These are phyloP conservation scores for Cremastobaeus sp. DNA, from an alignment of 2,888 invertebrate species.

Conservation along the genomic window DNA sequence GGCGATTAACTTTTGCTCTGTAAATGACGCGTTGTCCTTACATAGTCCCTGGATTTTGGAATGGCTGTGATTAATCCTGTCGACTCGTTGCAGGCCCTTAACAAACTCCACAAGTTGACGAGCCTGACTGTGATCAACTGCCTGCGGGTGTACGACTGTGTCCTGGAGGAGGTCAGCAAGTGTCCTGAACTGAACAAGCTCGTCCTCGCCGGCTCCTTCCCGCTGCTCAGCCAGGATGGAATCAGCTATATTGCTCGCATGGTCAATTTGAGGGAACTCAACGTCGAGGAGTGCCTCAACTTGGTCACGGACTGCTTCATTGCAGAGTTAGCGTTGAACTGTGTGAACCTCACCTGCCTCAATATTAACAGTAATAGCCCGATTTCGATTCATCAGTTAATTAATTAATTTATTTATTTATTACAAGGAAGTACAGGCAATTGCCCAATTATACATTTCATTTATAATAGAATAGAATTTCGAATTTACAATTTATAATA, in stretches of 20 bases:
- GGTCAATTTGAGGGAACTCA: conserved; percentile 20
- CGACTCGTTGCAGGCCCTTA: conserved; percentile 25
- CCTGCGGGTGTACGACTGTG: conserved; percentile 13
- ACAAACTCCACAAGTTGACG: conserved; percentile 19
- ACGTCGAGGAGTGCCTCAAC: conserved; percentile 3
- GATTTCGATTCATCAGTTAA: no score
- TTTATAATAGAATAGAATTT: no score
- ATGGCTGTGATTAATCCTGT: background rate
- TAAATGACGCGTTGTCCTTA: conserved; percentile 50
- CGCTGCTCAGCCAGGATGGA: conserved; percentile 12
- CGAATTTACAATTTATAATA: no score
- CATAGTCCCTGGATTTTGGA: background rate
- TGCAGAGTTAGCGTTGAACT: conserved; percentile 10
- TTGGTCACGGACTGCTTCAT: conserved; percentile 24
- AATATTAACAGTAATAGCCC: conserved; percentile 37
- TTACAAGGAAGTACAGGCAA: no score
- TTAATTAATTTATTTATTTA: no score
- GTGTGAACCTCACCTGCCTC: conserved; percentile 29
- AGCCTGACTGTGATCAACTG: conserved; percentile 15
- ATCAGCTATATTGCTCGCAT: conserved; percentile 25
- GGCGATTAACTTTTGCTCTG: conserved; percentile 64
- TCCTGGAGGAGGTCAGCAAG: conserved; percentile 24
- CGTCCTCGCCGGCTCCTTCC: conserved; percentile 28
- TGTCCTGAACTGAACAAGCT: conserved; percentile 22
- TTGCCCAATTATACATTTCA: no score